Base-by-base conservation (phyloP, 2,113 vertebrate species). In the Chaetodon auriga region DNA sequence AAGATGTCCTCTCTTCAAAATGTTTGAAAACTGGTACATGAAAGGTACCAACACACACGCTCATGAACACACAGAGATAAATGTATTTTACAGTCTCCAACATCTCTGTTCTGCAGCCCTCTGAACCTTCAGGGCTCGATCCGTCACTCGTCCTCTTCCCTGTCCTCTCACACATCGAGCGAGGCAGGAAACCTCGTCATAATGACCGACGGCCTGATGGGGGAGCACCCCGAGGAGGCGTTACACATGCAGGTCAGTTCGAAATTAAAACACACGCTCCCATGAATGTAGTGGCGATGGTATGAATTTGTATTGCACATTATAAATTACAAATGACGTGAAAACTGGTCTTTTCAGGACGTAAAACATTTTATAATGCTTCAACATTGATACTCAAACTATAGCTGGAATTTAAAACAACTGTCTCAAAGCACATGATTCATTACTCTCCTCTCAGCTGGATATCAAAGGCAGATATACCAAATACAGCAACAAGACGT, bases 161-260 rank as follows among this genome's bases (percentile, higher is more conserved):
- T 99, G 90, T 99, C 98, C 0, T 99, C 98, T 41, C 97, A 98
- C 85, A 96, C 97, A 3, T 99, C 98, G 66, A 98, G 97, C 4
- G 98, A 99, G 94, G 95, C 96, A 0, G 97, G 97, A 68, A 99
- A 97, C 90, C 90, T 97, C 30, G 95, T 96, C 91, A 96, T 97
- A 85, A 94, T 98, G 88, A 96, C 97, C 2, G 98, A 99, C 76
- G 95, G 96, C 58, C 90, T 97, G 77, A 90, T 96, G 92, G 96
- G 97, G 70, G 97, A 99, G 92, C 95, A 96, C 63, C 88, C 96
- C 0, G 97, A 99, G 84, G 97, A 99, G 4, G 92, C 96, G 16
- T 95, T 96, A 86, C 97, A 96, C 93, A 97, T 98, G 97, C 97
- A 99, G 97, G 97, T 97, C 25, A 35, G 75, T 21, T 23, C 13